Percentiles rank a stretch among this genome's conserved stretches.
Conservation (phyloP, 1,140 invertebrate genomes). For the Sarcophaga peregrina region DNA sequence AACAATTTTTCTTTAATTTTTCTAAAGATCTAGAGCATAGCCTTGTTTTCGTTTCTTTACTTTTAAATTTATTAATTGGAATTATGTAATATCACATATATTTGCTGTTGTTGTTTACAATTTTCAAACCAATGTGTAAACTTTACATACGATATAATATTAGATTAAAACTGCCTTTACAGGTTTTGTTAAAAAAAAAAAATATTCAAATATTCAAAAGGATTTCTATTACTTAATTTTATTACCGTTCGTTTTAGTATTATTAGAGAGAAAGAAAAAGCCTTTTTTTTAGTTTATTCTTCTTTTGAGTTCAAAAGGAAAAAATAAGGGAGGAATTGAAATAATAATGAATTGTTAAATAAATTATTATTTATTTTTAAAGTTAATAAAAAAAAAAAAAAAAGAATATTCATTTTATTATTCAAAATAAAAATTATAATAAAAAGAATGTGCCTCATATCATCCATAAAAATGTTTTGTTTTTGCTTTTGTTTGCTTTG, state of each 20-base stretch:
- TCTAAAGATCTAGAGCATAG: neutral
- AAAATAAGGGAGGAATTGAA: neutral
- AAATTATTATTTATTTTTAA: conserved; percentile 30
- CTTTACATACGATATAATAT: conserved; percentile 38
- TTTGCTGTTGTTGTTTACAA: neutral
- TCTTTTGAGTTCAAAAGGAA: neutral
- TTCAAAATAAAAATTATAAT: conserved; percentile 40
- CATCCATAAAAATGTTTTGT: conserved; percentile 48
- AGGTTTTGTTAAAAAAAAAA: conserved; percentile 6
- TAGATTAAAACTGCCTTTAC: neutral
- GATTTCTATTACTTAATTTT: neutral
- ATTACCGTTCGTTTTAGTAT: neutral
- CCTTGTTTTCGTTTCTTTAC: neutral
- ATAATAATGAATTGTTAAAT: conserved; percentile 21
- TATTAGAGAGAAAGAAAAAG: conserved; percentile 15
- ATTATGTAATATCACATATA: conserved; percentile 29
- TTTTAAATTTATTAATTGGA: neutral
- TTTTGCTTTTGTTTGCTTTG: conserved; percentile 33
- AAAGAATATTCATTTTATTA: neutral
- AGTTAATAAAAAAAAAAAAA: conserved; percentile 34
- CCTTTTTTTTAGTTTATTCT: neutral
- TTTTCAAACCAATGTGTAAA: neutral
- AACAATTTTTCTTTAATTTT: conserved; percentile 1
- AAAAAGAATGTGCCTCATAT: conserved; percentile 48
- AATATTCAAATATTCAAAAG: neutral